Base-by-base conservation (phyloP, 2,113 vertebrate species). In the Clarias batrachus region DNA sequence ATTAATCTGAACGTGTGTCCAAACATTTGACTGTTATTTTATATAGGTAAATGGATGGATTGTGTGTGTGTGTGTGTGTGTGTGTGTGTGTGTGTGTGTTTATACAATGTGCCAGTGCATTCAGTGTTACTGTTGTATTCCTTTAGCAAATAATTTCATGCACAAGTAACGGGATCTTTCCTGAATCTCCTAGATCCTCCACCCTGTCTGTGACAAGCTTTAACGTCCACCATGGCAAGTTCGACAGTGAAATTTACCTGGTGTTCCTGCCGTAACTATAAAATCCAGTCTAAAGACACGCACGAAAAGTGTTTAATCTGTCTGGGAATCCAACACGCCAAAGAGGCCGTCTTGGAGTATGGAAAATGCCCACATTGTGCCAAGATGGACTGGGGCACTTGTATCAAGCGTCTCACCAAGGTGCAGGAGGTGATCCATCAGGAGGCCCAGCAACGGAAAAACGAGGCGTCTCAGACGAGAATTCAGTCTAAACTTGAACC, bases 341-440 rank as follows among this genome's bases (percentile, higher is more conserved):
- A 91, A 37, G 89, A 90, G 60, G 90, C 89, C 0, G 88, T 92
- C 37, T 83, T 91, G 70, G 90, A 92, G 66, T 90, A 89, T 6
- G 90, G 91, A 33, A 92, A 91, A 78, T 92, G 91, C 10, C 90
- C 89, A 0, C 91, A 91, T 85, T 91, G 91, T 71, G 91, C 90
- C 60, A 88, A 87, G 78, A 89, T 91, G 90, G 90, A 92, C 89
- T 90, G 90, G 90, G 88, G 89, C 85, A 87, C 88, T 2, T 92
- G 91, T 81, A 90, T 91, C 81, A 92, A 91, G 33, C 89, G 90
- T 30, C 88, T 91, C 65, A 91, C 90, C 37, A 92, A 92, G 54
- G 88, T 92, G 27, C 90, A 90, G 83, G 89, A 91, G 79, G 85
- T 91, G 30, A 83, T 91, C 62, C 80, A 92, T 57, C 85, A 87